Base-by-base conservation (phyloP, 1,140 invertebrate genomes). In the Melipona quadrifasciata region DNA sequence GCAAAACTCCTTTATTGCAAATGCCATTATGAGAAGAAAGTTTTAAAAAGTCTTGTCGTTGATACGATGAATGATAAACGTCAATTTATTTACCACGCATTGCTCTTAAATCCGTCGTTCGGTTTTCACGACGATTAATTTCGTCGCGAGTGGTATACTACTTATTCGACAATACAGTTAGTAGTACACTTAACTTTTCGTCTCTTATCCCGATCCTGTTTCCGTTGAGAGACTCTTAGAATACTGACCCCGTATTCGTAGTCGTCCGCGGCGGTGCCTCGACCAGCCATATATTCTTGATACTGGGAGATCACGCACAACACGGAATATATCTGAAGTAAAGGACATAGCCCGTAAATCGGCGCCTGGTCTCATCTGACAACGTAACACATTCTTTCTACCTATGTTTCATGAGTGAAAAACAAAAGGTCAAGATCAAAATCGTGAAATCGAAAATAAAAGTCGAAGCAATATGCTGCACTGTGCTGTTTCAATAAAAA, bases 251-350 rank as follows among this genome's bases (percentile, higher is more conserved):
- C 91, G 61, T 92, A 82, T 84, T 94, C 92, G 86, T 89, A 92
- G 86, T 96, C 96, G 86, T 96, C 96, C 55, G 95, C 95, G 4
- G 96, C 96, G 24, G 96, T 97, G 8, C 97, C 97, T 78, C 97
- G 94, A 11, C 97, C 97, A 14, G 95, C 97, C 83, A 95, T 95
- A 86, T 97, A 97, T 92, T 98, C 97, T 92, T 98, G 97, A 90
- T 97, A 97, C 91, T 97, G 97, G 10, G 97, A 97, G 87, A 97
- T 96, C 72, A 98, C 97, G 95, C 97, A 97, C 19, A 97, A 95
- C 90, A 97, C 94, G 65, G 96, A 96, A 93, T 98, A 98, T 67
- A 97, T 94, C 97, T 98, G 95, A 61, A 79, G 82, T 84, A 95
- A 95, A 92, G 91, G 76, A 73, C 64, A 80, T 12, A 73, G 57